Evolutionary conservation across 1,140 invertebrate species (phyloP).

Genomic region (Andrena cerasifolii): DNA sequence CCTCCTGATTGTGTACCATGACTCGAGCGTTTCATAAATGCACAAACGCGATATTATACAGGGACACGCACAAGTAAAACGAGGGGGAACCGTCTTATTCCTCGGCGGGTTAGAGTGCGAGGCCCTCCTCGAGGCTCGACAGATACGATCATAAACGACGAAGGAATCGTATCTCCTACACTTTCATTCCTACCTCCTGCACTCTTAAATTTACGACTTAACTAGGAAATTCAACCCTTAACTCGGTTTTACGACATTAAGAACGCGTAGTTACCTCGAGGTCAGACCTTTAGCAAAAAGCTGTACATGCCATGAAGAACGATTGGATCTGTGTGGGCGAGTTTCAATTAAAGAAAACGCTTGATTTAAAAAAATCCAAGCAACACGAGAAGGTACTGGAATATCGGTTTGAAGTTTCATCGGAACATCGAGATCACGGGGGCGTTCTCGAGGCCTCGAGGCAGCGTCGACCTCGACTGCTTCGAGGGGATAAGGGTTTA

Average conservation of each 20-base stretch:
- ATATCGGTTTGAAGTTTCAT: background rate
- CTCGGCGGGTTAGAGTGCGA: conserved; percentile 5
- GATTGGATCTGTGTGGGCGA: background rate
- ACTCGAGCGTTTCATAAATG: background rate
- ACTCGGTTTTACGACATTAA: background rate
- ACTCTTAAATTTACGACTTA: too few relatives aligned
- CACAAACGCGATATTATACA: background rate
- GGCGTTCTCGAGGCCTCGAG: background rate
- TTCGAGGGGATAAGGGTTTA: conserved; percentile 51
- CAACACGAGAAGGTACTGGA: conserved; percentile 4
- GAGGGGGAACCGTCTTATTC: background rate
- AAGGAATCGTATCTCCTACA: too few relatives aligned
- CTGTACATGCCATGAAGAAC: background rate
- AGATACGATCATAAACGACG: background rate
- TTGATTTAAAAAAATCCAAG: background rate
- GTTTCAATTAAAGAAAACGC: too few relatives aligned
- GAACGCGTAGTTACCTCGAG: background rate
- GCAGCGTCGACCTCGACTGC: conserved; percentile 41
- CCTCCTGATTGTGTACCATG: background rate
- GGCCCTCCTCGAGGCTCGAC: background rate
- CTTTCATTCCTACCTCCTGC: too few relatives aligned
- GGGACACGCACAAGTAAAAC: background rate
- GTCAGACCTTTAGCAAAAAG: background rate
- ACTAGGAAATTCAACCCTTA: background rate
- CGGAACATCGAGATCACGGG: conserved; percentile 11